phyloP scores from a whole-genome alignment of 2,888 invertebrate genomes.

The Amphipyra berbera region DNA sequence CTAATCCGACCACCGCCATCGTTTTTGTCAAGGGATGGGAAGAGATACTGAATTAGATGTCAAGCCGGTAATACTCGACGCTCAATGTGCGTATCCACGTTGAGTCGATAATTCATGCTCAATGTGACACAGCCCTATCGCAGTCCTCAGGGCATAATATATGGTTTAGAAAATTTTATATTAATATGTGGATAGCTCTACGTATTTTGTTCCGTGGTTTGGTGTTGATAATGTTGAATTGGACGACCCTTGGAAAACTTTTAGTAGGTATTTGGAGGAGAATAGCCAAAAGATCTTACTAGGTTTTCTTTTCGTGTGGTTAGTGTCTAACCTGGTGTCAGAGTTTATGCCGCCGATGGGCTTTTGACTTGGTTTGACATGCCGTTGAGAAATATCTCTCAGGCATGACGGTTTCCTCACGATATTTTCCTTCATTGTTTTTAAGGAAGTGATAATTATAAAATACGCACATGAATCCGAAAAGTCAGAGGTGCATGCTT shows the following conservation, averaged over 20 bases:
- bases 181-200: constrained; percentile 9
- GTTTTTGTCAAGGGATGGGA: constrained; percentile 34
- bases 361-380: no score
- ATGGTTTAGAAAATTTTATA: constrained; percentile 29
- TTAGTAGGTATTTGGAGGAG: no score
- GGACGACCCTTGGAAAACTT: neutral
- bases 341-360: no score
- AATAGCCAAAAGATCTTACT: no score
- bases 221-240: neutral
- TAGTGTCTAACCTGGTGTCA: no score
- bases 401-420: no score
- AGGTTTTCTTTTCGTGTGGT: no score
- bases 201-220: neutral
- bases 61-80: constrained; percentile 12
- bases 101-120: constrained; percentile 49
- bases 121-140: constrained; percentile 46
- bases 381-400: no score
- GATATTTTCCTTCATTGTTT: no score
- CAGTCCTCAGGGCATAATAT: constrained; percentile 35
- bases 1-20: constrained; percentile 29
- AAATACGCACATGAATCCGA: no score
- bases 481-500: no score
- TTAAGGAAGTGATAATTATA: no score
- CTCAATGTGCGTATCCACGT: constrained; percentile 39
- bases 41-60: constrained; percentile 35